Conservation (phyloP, 2,888 invertebrate species). For the Notocelia uddmanniana region DNA sequence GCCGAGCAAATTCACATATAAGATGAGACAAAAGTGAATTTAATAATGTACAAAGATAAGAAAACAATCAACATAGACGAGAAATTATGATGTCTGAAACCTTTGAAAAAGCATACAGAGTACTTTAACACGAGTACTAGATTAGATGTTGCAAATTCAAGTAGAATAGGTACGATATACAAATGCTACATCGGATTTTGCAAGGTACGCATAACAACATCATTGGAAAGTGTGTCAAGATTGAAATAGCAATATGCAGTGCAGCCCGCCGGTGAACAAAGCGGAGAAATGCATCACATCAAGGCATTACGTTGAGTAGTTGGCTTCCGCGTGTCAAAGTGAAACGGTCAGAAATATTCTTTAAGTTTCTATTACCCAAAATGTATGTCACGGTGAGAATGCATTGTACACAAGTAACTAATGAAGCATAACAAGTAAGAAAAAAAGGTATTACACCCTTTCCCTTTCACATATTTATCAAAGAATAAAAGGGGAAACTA, state of each 20-base stretch:
- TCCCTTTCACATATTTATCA: conserved; percentile 10
- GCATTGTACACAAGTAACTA: not conserved
- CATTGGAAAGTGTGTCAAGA: conserved; percentile 85
- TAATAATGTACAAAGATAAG: conserved; percentile 2
- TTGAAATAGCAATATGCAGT: conserved; percentile 74
- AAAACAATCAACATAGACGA: conserved; percentile 2
- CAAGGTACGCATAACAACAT: conserved; percentile 80
- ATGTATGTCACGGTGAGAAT: not conserved
- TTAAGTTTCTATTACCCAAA: not conserved
- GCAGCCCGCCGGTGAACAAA: conserved; percentile 66
- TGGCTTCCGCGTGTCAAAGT: conserved; percentile 55
- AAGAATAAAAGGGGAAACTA: conserved; percentile 13
- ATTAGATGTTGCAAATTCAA: conserved; percentile 51
- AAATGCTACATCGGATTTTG: conserved; percentile 76
- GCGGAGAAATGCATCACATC: conserved; percentile 72
- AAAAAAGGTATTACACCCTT: not conserved
- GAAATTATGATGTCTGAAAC: not conserved
- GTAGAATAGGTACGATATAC: conserved; percentile 58
- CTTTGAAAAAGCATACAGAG: not conserved
- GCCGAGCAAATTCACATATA: conserved; percentile 29
- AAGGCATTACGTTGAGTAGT: conserved; percentile 62
- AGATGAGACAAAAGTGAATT: conserved; percentile 22
- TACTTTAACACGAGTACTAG: conserved; percentile 3
- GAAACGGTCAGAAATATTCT: conserved; percentile 21
- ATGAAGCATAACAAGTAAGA: not conserved